A percentile compares a stretch with the other conserved stretches of the same genome.
Conservation (phyloP, 2,888 invertebrate species). For the Rambutsinella grinnellia region DNA sequence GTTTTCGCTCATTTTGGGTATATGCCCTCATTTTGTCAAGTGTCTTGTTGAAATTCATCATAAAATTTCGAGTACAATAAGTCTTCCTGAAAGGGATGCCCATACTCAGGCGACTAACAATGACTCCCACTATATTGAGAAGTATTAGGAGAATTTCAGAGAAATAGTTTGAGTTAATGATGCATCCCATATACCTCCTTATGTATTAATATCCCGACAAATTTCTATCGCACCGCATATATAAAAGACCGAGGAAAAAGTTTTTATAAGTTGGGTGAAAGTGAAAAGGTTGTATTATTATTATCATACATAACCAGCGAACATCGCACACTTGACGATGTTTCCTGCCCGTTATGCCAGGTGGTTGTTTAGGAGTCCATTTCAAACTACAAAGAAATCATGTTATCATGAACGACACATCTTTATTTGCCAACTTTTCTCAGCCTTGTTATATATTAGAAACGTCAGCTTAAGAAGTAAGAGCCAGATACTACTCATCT, state of each 20-base stretch:
- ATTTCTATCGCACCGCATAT: neutral
- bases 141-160: neutral
- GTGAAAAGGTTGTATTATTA: slow-evolving; percentile 33
- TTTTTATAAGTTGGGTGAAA: slow-evolving; percentile 30
- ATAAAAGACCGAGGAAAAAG: slow-evolving; percentile 4
- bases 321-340: neutral
- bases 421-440: no score
- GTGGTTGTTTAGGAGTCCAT: neutral
- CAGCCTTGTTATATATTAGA: no score
- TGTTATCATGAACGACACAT: no score
- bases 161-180: slow-evolving; percentile 40
- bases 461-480: no score
- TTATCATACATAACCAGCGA: slow-evolving; percentile 20
- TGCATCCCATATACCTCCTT: slow-evolving; percentile 31
- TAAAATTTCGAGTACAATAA: slow-evolving; percentile 44
- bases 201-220: neutral
- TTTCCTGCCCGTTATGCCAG: no score
- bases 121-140: no score
- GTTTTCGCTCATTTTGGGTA: slow-evolving; percentile 27
- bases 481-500: neutral
- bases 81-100: neutral
- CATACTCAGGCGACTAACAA: neutral
- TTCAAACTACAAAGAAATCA: no score
- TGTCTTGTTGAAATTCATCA: slow-evolving; percentile 47
- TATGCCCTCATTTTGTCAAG: slow-evolving; percentile 45